Conservation (phyloP, 1,140 invertebrate genomes). For the Aradophagus sp. region DNA sequence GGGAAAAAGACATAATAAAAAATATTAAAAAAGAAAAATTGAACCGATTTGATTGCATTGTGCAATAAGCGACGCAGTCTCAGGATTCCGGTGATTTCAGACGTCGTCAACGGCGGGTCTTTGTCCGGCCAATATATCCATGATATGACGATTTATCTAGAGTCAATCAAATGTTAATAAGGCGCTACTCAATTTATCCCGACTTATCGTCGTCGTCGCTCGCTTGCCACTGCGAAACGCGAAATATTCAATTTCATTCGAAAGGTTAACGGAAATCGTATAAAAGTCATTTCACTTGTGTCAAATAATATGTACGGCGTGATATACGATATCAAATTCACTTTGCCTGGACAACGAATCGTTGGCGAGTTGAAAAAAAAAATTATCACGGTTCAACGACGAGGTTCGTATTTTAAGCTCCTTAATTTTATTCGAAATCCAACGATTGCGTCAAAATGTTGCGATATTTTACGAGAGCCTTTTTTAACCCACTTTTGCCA, state of each 20-base stretch:
- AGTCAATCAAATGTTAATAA: conserved; percentile 49
- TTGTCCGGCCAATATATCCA: conserved; percentile 47
- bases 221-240: background rate
- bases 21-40: no score
- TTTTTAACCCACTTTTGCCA: no score
- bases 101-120: conserved; percentile 48
- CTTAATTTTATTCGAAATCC: no score
- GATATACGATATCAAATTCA: conserved; percentile 13
- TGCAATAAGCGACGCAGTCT: conserved; percentile 58
- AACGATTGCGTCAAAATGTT: no score
- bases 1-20: no score
- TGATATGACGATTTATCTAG: conserved; percentile 28
- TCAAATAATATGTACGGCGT: background rate
- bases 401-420: no score
- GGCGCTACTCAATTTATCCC: conserved; percentile 37
- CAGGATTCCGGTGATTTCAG: conserved; percentile 55
- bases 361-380: background rate
- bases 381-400: no score
- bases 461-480: no score
- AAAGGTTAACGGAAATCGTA: conserved; percentile 23
- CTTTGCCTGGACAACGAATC: conserved; percentile 1
- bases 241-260: conserved; percentile 18
- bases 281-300: conserved; percentile 9
- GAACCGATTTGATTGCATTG: conserved; percentile 54
- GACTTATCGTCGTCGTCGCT: conserved; percentile 18